Base-by-base conservation (phyloP, 1,140 invertebrate genomes). In the Cyphomyrmex costatus region DNA sequence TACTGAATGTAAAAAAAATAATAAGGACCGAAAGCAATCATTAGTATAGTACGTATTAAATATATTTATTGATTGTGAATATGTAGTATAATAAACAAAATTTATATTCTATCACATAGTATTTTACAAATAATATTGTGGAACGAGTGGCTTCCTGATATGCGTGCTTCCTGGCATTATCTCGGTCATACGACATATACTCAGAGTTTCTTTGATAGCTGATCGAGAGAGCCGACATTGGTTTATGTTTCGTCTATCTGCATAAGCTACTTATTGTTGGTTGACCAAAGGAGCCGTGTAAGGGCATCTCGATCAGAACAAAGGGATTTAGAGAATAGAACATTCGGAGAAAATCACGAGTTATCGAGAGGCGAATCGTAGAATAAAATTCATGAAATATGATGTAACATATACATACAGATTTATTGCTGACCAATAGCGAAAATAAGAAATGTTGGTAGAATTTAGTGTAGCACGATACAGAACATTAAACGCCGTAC, bases 311-410 rank as follows among this genome's bases (percentile, higher is more conserved):
- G 10, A 42, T 42, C 36, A 42, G 36, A 42, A 42, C 36, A 42
- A 42, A 42, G 36, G 8, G 8, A 36, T 36, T 36, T 36, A 36
- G 8, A 42, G 8, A 42, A 42, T 42, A 42, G 10, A 42, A 42
- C 36, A 10, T 10, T 8, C 36, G 2, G 36, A 42, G 36, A 42
- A 42, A 42, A 42, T 42, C 36, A 42, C 8, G 36, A 42, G 36
- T 42, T 2, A 8, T 42, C 36, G 10, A 42, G 36, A 30, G 1
- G 12, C n/a, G 0, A 56, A 4, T 16, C 19, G 0, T 33, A 14
- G 2, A 74, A 74, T 74, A 56, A 74, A 70, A 19, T 79, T 61
- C 3, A 4, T 19, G 21, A 16, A 56, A 42, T 70, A 19, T 80
- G 8, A 70, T 56, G 21, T 56, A 70, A 36, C 30, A 42, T n/a